Evolutionary conservation across 2,113 vertebrate species (phyloP), one percentile per base, ranked within the genome.

Genomic region (Pyxicephalus adspersus): DNA sequence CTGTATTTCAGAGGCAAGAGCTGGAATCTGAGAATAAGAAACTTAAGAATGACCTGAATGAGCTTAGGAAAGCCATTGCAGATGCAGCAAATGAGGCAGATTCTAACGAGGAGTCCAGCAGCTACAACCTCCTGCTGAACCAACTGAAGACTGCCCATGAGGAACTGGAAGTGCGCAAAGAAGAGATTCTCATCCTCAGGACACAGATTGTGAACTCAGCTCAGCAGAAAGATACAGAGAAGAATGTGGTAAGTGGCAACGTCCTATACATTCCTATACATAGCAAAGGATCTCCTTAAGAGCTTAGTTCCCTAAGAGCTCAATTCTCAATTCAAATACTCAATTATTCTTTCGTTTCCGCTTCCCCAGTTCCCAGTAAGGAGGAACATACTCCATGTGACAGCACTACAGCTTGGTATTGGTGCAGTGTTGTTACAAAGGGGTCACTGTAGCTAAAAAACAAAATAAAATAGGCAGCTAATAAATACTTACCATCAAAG

Each of bases 1-100:
- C 11, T 29, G 17, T 55, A 31, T 64, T 31, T 28, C 94, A 99
- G 98, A 94, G 94, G 75, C 94, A 98, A 83, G 98, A 99, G 85
- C 90, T 99, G 45, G 97, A 99, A 76, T 94, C 94, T 0, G 98
- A 98, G 87, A 99, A 99, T 90, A 96, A 96, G 91, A 97, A 96
- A 76, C 92, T 99, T 83, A 98, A 98, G 89, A 97, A 96, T 0
- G 96, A 99, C 31, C 90, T 99, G 54, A 97, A 98, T 0, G 95
- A 96, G 76, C 88, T 98, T 86, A 90, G 95, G 88, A 96, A 94
- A 83, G 83, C 90, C 0, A 54, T 98, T 0, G 90, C 88, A 0
- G 92, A 94, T 4, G 86, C 72, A 0, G 96, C 92, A 2, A 83
- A 85, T 0, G 85, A 92, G 54, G 81, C 84, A 83, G 88, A 92